Evolutionary conservation across 2,113 vertebrate genomes (phyloP).

Genomic region (Phocoena phocoena): DNA sequence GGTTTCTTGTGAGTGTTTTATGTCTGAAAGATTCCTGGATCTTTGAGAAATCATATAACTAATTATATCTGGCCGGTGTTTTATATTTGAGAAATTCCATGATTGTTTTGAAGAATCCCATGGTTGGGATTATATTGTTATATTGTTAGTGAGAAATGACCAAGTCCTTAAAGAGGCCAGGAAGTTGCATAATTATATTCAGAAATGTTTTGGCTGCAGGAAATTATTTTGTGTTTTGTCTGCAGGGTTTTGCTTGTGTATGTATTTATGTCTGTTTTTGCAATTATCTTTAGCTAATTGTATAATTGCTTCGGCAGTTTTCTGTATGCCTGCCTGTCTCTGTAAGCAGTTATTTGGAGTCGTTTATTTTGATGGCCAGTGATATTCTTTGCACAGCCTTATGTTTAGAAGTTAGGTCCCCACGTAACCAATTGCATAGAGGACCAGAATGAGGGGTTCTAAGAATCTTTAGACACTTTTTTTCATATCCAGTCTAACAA

Average conservation of each 20-base stretch:
- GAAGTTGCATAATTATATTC: conserved; percentile 54
- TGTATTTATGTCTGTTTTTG: conserved; percentile 60
- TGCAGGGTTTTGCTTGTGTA: conserved; percentile 8
- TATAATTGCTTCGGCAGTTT: conserved; percentile 48
- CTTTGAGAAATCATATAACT: conserved; percentile 37
- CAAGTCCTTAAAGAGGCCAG: conserved; percentile 16
- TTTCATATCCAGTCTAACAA: not conserved
- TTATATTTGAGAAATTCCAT: conserved; percentile 45
- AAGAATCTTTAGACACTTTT: not conserved
- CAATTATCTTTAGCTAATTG: conserved; percentile 66
- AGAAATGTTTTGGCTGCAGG: conserved; percentile 47
- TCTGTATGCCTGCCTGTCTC: not conserved
- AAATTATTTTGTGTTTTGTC: conserved; percentile 41
- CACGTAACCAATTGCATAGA: not conserved
- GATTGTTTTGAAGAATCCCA: conserved; percentile 37
- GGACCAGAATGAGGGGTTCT: not conserved
- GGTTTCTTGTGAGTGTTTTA: not conserved
- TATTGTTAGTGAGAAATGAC: conserved; percentile 35
- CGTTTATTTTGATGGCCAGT: conserved; percentile 5
- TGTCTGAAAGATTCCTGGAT: not conserved
- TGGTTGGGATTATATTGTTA: conserved; percentile 5
- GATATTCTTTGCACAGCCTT: not conserved
- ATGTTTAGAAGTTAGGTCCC: not conserved
- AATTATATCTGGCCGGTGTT: conserved; percentile 7
- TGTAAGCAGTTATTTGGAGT: conserved; percentile 3